Base-by-base conservation (phyloP, 2,888 invertebrate genomes). In the Lasioglossum leucozonium region DNA sequence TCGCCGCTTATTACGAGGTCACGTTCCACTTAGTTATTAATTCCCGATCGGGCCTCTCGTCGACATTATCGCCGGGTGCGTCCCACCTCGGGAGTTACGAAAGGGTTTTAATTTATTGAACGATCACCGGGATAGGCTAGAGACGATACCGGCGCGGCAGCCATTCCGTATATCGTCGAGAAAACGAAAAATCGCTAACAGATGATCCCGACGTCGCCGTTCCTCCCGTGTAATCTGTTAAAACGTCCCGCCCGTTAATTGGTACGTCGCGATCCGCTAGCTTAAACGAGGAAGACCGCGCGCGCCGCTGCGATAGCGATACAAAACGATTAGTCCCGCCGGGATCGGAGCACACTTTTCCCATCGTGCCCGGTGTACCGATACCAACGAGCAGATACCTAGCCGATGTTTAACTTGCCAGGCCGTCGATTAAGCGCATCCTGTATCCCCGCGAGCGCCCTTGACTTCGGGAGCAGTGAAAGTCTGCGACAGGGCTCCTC, bases 401-500 rank as follows among this genome's bases (percentile, higher is more conserved):
- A 13, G 74, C 69, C 81, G 84, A 72, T 80, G 81, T 84, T 78
- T 81, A 86, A 82, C 77, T 82, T 58, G 72, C 69, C 47, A 69
- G 72, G 34, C 76, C 44, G 47, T 22, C 55, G 79, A 80, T 89
- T 81, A 88, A 85, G 74, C 58, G 79, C 71, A 79, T 85, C 86
- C 81, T 79, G 86, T 65, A 18, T 47, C 62, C 74, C 74, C 79
- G 79, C 55, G 69, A 79, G 65, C 76, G 87, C 84, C 88, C 90
- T 89, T 89, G 90, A 72, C 40, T 77, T 71, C 67, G 79, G 79
- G 74, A 44, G 47, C 74, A 76, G 88, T 78, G 88, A 90, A 89
- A 89, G 89, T 89, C 62, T 82, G 72, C 81, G 86, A 90, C 88
- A 90, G 87, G 87, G 89, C 78, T 69, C 65, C 72, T 84, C 84